Conservation (phyloP, 2,113 vertebrate genomes). For the Nibea albiflora region DNA sequence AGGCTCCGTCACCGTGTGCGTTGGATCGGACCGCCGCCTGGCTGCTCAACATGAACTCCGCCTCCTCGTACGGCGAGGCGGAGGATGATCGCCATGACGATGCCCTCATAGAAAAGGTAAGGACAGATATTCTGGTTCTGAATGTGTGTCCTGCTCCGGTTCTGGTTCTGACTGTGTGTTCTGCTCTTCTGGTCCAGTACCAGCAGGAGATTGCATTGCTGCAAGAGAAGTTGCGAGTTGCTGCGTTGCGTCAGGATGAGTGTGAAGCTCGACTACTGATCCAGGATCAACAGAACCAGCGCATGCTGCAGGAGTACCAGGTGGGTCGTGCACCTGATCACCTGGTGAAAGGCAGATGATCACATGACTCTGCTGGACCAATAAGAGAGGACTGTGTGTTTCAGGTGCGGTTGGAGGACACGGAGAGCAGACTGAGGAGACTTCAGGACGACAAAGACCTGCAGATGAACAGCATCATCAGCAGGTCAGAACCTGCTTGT, state of each 20-base stretch:
- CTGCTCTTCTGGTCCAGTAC: slow-evolving; percentile 78
- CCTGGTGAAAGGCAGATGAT: not conserved
- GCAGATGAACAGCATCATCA: slow-evolving; percentile 99
- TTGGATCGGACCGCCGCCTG: slow-evolving; percentile 98
- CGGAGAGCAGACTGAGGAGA: slow-evolving; percentile 92
- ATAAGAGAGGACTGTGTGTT: not conserved
- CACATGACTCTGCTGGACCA: not conserved
- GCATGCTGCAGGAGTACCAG: slow-evolving; percentile 97
- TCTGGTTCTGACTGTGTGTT: not conserved
- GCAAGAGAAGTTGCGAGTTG: slow-evolving; percentile 94
- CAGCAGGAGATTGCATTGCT: slow-evolving; percentile 94
- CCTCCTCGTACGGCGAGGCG: slow-evolving; percentile 92
- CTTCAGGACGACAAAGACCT: slow-evolving; percentile 98
- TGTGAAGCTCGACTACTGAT: slow-evolving; percentile 92
- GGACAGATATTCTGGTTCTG: not conserved
- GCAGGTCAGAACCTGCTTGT: slow-evolving; percentile 83
- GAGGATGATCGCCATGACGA: slow-evolving; percentile 90
- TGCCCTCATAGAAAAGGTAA: slow-evolving; percentile 95
- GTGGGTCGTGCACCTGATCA: slow-evolving; percentile 37
- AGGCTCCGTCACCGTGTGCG: slow-evolving; percentile 97
- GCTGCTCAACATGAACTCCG: slow-evolving; percentile 97
- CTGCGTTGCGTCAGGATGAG: slow-evolving; percentile 94
- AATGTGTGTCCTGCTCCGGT: not conserved
- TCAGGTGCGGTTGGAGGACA: slow-evolving; percentile 92
- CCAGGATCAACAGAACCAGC: slow-evolving; percentile 97